Evolutionary conservation across 2,797 vertebrate genomes (phyloP).

Genomic region (Morus bassanus): DNA sequence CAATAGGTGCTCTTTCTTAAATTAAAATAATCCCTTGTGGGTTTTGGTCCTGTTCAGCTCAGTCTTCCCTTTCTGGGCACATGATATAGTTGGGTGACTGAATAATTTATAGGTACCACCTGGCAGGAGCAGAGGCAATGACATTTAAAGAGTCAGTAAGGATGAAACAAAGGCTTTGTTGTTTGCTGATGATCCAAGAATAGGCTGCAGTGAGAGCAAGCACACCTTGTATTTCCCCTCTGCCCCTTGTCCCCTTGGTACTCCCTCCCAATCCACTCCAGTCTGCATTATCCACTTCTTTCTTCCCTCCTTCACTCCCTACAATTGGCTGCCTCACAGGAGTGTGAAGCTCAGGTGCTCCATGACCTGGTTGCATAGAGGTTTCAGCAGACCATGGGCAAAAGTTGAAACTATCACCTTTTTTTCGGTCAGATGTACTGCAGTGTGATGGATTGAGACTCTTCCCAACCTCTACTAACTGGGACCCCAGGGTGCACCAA

Average conservation of each 20-base stretch:
- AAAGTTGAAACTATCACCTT: background rate
- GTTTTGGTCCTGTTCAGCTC: background rate
- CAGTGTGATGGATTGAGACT: background rate
- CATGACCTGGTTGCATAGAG: background rate
- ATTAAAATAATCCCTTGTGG: background rate
- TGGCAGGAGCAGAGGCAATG: background rate
- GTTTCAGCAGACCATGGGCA: background rate
- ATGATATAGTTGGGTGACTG: background rate
- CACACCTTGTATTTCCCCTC: background rate
- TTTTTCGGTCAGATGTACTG: background rate
- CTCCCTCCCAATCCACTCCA: background rate
- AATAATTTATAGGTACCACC: conserved; percentile 50
- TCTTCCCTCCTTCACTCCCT: background rate
- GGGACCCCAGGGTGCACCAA: background rate
- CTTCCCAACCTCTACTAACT: background rate
- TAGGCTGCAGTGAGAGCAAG: background rate
- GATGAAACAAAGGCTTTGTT: conserved; percentile 8
- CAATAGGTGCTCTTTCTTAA: background rate
- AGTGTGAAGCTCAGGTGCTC: accelerated
- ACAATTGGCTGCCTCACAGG: background rate
- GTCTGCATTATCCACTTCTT: background rate
- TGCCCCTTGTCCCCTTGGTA: background rate
- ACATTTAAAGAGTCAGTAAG: background rate
- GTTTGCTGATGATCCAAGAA: background rate
- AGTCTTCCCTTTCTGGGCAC: background rate